These are phyloP conservation scores for Melanerpes formicivorus DNA, from an alignment of 2,113 vertebrate genomes.

Conservation along the genomic window DNA sequence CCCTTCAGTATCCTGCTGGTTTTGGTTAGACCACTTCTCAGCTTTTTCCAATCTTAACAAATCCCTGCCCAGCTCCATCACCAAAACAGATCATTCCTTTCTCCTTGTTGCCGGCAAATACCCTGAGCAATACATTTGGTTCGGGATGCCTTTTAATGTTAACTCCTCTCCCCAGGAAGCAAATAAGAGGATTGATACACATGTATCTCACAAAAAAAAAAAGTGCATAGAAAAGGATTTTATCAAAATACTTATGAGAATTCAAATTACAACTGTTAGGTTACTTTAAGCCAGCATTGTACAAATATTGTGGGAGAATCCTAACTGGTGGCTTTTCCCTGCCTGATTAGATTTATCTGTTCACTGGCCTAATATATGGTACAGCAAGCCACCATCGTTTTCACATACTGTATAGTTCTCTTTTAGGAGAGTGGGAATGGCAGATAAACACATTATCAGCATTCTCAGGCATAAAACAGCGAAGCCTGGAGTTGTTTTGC, in stretches of 20 bases:
- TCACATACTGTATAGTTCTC: conserved; percentile 1
- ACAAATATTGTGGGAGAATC: neutral
- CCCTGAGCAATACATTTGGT: neutral
- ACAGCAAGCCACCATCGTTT: neutral
- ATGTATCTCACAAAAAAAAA: neutral
- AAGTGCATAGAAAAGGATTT: neutral
- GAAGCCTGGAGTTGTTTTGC: conserved; percentile 54
- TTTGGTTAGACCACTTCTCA: neutral
- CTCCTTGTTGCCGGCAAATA: neutral
- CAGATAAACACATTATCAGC: conserved; percentile 54
- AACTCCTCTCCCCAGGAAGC: neutral
- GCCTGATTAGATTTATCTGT: neutral
- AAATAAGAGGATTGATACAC: neutral
- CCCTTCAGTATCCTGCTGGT: neutral
- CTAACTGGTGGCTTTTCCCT: neutral
- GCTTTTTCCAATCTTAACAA: neutral
- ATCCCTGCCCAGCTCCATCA: neutral
- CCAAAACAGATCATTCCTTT: neutral
- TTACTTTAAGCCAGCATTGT: neutral
- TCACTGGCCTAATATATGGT: neutral
- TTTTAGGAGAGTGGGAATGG: conserved; percentile 9
- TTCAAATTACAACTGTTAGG: accelerated
- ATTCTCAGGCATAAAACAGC: conserved; percentile 37
- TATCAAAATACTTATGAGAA: neutral
- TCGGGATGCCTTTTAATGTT: neutral